phyloP scores from a whole-genome alignment of 2,113 vertebrate species.

The Sinocyclocheilus anophthalmus region DNA sequence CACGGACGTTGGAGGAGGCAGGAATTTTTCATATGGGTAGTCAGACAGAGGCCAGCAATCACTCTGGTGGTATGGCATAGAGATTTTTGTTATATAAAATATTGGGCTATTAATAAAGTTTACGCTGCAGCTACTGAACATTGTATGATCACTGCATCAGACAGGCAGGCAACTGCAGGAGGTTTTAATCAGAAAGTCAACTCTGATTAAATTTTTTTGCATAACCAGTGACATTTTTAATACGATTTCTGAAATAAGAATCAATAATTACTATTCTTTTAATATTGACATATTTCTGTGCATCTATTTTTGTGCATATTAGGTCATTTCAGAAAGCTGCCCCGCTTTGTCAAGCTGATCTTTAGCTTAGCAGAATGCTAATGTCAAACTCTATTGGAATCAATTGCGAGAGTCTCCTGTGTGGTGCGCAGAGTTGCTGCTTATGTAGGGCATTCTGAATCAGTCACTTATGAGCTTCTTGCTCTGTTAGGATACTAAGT shows the following conservation, averaged over 20 bases:
- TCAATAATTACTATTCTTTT: too few species aligned
- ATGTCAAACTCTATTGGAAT: constrained; percentile 2
- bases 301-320: neutral
- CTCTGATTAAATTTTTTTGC: neutral
- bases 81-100: constrained; percentile 3
- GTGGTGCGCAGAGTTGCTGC: neutral
- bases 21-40: neutral
- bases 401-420: neutral
- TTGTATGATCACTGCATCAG: neutral
- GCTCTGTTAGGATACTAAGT: constrained; percentile 11
- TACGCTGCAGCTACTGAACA: neutral
- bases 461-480: neutral
- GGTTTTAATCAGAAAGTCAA: constrained; percentile 8
- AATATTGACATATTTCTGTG: too few species aligned
- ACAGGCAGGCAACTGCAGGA: neutral
- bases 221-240: neutral
- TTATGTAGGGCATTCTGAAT: neutral
- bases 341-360: neutral
- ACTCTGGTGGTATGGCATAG: neutral
- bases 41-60: neutral
- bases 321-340: neutral
- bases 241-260: neutral
- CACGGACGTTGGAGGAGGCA: neutral
- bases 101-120: neutral
- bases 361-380: constrained; percentile 19